Percentiles rank a stretch among this genome's conserved stretches.
These are phyloP conservation scores for Asobara japonica DNA, from an alignment of 1,140 invertebrate species.

Conservation along the genomic window DNA sequence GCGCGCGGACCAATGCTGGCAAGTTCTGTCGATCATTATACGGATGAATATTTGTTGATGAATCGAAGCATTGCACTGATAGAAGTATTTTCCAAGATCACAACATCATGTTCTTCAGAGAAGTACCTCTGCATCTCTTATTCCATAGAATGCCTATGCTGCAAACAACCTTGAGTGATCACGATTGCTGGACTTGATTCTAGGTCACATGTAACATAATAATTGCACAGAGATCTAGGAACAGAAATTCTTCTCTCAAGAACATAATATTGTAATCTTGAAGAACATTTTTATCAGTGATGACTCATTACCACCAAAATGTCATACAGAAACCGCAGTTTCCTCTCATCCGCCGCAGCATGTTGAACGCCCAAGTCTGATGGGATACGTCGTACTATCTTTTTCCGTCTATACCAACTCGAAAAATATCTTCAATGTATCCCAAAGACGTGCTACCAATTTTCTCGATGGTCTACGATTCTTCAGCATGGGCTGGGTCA, in stretches of 20 bases:
- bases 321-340: neutral
- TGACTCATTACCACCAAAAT: neutral
- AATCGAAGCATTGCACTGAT: neutral
- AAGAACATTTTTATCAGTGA: too few species aligned
- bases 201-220: too few species aligned
- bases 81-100: neutral
- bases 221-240: too few species aligned
- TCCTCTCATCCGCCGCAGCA: neutral
- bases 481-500: constrained; percentile 65
- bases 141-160: too few species aligned
- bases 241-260: too few species aligned
- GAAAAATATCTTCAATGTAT: constrained; percentile 50
- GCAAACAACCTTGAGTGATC: too few species aligned
- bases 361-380: neutral
- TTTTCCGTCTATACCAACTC: constrained; percentile 63
- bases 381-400: constrained; percentile 51
- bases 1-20: too few species aligned
- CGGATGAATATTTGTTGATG: neutral
- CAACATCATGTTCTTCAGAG: too few species aligned
- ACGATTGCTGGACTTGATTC: too few species aligned
- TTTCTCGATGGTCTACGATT: constrained; percentile 62
- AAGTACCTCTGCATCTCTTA: too few species aligned
- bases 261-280: too few species aligned
- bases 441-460: constrained; percentile 43
- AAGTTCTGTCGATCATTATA: too few species aligned